Percentiles rank a stretch among this genome's conserved stretches.
Conservation (phyloP, 2,888 invertebrate species). For the Brenthis ino region DNA sequence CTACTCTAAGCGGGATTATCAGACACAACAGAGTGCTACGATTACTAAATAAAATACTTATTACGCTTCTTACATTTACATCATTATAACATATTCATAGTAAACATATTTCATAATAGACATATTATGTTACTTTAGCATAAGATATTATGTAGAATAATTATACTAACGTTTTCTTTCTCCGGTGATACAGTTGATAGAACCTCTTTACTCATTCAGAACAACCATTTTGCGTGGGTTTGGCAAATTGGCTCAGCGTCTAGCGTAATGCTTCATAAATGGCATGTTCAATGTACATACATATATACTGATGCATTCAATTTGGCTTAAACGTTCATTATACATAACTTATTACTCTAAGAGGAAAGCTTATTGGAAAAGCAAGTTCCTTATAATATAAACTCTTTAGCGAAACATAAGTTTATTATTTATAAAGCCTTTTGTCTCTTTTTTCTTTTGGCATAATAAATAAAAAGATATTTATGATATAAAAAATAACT, state of each 20-base stretch:
- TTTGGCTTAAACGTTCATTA: slow-evolving; percentile 26
- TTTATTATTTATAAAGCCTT: too few relatives aligned
- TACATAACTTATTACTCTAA: slow-evolving; percentile 10
- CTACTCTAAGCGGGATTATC: too few relatives aligned
- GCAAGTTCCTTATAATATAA: neutral
- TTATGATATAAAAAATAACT: neutral
- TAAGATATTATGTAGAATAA: slow-evolving; percentile 12
- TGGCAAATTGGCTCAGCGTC: slow-evolving; percentile 34
- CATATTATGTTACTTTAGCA: neutral
- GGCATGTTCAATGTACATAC: slow-evolving; percentile 15
- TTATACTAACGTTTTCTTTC: slow-evolving; percentile 22
- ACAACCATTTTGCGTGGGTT: slow-evolving; percentile 33
- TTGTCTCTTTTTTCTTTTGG: too few relatives aligned
- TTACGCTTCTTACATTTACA: too few relatives aligned
- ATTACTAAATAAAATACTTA: too few relatives aligned
- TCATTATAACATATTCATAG: too few relatives aligned
- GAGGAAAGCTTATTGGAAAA: neutral
- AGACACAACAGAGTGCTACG: too few relatives aligned
- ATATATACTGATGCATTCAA: slow-evolving; percentile 42
- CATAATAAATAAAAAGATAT: too few relatives aligned
- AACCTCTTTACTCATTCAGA: slow-evolving; percentile 36
- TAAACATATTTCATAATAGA: neutral
- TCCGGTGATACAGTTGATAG: slow-evolving; percentile 20
- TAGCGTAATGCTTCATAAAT: slow-evolving; percentile 32
- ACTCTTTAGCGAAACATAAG: too few relatives aligned